Evolutionary conservation across 2,113 vertebrate genomes (phyloP).

Genomic region (Toxostoma redivivum): DNA sequence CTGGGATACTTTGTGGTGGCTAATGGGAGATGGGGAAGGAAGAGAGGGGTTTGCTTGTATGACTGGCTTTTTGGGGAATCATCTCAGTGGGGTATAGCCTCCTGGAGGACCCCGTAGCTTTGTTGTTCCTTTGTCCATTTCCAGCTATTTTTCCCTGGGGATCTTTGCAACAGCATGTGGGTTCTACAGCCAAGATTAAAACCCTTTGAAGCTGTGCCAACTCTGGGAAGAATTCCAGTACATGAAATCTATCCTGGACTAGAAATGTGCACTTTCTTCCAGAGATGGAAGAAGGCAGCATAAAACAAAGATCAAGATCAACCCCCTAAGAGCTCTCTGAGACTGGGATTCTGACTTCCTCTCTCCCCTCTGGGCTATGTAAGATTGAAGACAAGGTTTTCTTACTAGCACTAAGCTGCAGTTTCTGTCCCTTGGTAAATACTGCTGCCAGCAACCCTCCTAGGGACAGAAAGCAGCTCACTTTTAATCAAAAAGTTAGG

Average conservation of each 20-base stretch:
- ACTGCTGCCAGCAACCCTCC: neutral
- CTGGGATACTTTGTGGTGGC: neutral
- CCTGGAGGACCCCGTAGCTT: neutral
- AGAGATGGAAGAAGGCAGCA: neutral
- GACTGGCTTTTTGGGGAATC: neutral
- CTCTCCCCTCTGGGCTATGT: neutral
- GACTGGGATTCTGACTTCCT: neutral
- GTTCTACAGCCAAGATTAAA: conserved; percentile 22
- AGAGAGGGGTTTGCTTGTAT: neutral
- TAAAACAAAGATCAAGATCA: conserved; percentile 21
- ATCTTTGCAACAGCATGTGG: neutral
- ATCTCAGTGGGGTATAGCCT: neutral
- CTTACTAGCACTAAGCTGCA: neutral
- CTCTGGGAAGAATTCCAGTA: conserved; percentile 45
- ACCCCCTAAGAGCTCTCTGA: neutral
- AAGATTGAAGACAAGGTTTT: neutral
- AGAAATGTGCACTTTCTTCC: conserved; percentile 11
- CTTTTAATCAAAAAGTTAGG: neutral
- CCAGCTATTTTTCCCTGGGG: neutral
- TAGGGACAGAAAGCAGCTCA: neutral
- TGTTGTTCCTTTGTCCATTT: neutral
- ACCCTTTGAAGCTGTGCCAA: conserved; percentile 31
- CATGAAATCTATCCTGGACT: neutral
- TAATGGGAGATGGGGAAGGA: neutral
- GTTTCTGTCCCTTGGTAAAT: neutral